A percentile compares a stretch with the other conserved stretches of the same genome.
Conservation (phyloP, 2,113 vertebrate genomes). For the Podarcis raffonei region DNA sequence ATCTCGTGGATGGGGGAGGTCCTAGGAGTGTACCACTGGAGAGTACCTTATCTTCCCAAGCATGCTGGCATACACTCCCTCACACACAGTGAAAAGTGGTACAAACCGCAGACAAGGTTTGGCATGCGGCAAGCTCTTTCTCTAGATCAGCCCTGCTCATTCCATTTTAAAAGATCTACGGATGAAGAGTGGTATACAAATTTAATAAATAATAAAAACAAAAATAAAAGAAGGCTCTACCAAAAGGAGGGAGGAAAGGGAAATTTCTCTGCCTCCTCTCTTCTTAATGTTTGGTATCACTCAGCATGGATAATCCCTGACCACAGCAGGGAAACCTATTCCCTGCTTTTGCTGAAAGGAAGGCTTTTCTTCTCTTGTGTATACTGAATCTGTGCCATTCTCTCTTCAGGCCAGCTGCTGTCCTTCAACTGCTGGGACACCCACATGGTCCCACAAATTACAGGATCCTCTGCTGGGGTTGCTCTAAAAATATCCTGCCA, state of each 20-base stretch:
- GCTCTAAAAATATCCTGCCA: conserved; percentile 70
- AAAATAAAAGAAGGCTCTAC: background rate
- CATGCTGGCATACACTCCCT: background rate
- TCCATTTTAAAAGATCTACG: background rate
- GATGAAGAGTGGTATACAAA: no score
- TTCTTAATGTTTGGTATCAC: background rate
- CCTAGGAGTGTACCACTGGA: background rate
- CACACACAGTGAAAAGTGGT: background rate
- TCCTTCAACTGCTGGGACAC: conserved; percentile 72
- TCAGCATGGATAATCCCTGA: conserved; percentile 41
- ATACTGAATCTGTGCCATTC: conserved; percentile 63
- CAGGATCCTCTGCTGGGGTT: conserved; percentile 64
- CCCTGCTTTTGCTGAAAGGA: conserved; percentile 43
- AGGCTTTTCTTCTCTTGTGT: conserved; percentile 53
- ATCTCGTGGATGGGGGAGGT: background rate
- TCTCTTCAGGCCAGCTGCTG: conserved; percentile 64
- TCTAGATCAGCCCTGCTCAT: background rate
- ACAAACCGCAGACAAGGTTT: background rate
- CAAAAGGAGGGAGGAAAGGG: background rate
- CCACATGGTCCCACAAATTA: conserved; percentile 77
- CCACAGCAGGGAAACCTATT: conserved; percentile 33
- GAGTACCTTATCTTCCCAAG: background rate
- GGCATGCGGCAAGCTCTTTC: background rate
- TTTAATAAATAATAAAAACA: no score
- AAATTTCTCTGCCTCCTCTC: conserved; percentile 13